Evolutionary conservation across 2,113 vertebrate genomes (phyloP).

Genomic region (Sclerurus mexicanus): DNA sequence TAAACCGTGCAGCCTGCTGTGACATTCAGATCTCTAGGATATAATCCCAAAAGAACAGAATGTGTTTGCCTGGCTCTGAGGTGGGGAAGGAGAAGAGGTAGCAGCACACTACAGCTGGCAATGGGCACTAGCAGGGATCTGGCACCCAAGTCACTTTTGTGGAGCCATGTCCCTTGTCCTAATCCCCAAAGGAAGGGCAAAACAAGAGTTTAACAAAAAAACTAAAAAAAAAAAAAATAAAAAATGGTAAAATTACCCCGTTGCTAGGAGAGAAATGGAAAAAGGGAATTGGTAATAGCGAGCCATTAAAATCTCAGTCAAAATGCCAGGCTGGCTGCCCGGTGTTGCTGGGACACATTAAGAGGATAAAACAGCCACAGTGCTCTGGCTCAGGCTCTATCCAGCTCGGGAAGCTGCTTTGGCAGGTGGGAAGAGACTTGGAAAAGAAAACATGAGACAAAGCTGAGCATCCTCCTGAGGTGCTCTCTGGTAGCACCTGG

Average conservation of each 20-base stretch:
- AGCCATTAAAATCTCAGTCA: not conserved
- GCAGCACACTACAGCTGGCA: not conserved
- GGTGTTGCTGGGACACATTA: not conserved
- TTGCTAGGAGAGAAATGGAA: not conserved
- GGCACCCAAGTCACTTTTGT: not conserved
- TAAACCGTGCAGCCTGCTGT: conserved; percentile 35
- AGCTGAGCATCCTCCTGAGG: not conserved
- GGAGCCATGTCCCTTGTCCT: not conserved
- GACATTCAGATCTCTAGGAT: conserved; percentile 18
- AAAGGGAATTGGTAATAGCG: not conserved
- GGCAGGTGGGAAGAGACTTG: not conserved
- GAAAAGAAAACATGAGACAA: not conserved
- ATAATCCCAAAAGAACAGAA: conserved; percentile 1
- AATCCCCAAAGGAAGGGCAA: not conserved
- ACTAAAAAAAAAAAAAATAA: not conserved
- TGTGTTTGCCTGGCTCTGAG: not conserved
- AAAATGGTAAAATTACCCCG: not conserved
- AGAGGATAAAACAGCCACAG: not conserved
- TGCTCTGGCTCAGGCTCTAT: not conserved
- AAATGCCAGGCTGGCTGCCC: not conserved
- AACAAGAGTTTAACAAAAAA: not conserved
- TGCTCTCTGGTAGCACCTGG: not conserved
- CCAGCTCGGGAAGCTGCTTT: not conserved
- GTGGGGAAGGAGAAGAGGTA: not conserved
- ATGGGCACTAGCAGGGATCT: not conserved